Evolutionary conservation across 2,888 invertebrate species (phyloP).

Genomic region (Drosophila subsilvestris): DNA sequence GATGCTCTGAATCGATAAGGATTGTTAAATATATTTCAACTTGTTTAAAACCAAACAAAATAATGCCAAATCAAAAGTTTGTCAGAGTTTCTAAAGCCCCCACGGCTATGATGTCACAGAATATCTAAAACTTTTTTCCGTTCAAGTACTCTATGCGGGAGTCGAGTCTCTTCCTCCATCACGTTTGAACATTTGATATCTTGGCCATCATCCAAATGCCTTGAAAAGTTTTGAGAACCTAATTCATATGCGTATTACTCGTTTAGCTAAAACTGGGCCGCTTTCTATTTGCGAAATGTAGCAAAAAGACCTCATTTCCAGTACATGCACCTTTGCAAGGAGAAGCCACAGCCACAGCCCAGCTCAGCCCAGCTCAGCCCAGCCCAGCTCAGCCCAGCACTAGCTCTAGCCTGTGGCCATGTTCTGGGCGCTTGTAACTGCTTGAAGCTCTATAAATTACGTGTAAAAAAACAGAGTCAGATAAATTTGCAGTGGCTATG

Average conservation of each 20-base stretch:
- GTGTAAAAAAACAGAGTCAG: constrained; percentile 34
- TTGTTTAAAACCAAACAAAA: not conserved
- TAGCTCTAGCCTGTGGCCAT: no score
- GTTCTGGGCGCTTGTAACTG: no score
- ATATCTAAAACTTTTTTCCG: no score
- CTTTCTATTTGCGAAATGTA: constrained; percentile 30
- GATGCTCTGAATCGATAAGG: not conserved
- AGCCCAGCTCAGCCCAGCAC: no score
- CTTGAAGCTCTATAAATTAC: constrained; percentile 23
- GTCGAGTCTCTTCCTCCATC: no score
- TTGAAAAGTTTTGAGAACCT: not conserved
- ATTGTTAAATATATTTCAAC: not conserved
- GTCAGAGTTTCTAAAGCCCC: not conserved
- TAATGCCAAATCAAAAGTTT: not conserved
- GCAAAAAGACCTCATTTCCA: constrained; percentile 36
- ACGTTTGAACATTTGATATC: no score
- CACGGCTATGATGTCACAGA: not conserved
- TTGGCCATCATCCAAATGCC: not conserved
- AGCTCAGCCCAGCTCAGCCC: no score
- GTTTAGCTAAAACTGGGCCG: constrained; percentile 21
- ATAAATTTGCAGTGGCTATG: constrained; percentile 50
- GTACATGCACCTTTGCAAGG: not conserved
- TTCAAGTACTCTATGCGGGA: not conserved
- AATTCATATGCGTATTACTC: not conserved
- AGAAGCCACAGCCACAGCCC: no score